Evolutionary conservation across 2,888 invertebrate genomes (phyloP).

Genomic region (Blastobasis lacticolella): DNA sequence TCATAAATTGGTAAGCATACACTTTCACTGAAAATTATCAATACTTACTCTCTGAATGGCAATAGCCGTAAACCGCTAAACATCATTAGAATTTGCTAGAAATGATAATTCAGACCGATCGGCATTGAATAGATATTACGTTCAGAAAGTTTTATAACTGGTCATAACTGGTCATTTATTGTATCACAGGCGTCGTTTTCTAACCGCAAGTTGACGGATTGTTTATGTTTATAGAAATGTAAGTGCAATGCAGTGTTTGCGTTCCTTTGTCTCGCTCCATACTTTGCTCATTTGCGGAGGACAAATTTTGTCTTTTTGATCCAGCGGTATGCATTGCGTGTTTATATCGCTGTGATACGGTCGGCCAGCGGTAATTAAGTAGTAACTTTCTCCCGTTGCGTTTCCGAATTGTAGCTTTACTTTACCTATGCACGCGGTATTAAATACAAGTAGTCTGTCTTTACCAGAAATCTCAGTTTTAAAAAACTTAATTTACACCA

Average conservation of each 20-base stretch:
- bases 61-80: slow-evolving; percentile 17
- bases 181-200: slow-evolving; percentile 30
- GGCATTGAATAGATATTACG: slow-evolving; percentile 5
- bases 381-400: slow-evolving; percentile 40
- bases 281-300: slow-evolving; percentile 17
- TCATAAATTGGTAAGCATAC: background rate
- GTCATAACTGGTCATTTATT: slow-evolving; percentile 27
- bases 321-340: slow-evolving; percentile 29
- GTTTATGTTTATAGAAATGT: slow-evolving; percentile 21
- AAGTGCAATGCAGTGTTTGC: slow-evolving; percentile 1
- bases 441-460: no score
- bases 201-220: slow-evolving; percentile 34
- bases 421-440: no score
- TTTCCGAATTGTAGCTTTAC: slow-evolving; percentile 20
- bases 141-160: slow-evolving; percentile 16
- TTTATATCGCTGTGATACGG: slow-evolving; percentile 32
- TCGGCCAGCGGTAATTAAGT: slow-evolving; percentile 31
- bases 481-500: no score
- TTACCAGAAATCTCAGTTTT: no score
- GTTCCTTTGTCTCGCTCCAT: slow-evolving; percentile 25
- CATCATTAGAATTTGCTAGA: slow-evolving; percentile 23
- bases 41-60: background rate
- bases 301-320: no score
- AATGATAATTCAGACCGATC: slow-evolving; percentile 15
- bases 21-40: slow-evolving; percentile 1